A percentile compares a stretch with the other conserved stretches of the same genome.
Conservation (phyloP, 2,888 invertebrate species). For the Saturnia japonica region DNA sequence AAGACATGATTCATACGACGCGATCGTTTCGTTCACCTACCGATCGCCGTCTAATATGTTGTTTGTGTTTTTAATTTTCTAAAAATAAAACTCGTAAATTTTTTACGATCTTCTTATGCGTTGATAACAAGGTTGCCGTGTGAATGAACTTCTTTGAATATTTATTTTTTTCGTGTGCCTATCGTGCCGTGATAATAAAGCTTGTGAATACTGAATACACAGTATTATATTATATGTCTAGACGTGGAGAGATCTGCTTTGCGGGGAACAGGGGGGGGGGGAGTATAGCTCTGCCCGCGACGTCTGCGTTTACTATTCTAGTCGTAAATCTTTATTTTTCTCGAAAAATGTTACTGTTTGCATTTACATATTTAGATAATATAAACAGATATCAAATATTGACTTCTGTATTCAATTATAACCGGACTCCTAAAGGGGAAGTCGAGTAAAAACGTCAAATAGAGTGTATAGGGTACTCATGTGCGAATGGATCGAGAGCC, state of each 20-base stretch:
- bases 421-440: not conserved
- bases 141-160: constrained; percentile 15
- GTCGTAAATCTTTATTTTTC: not conserved
- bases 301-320: not conserved
- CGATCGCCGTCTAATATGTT: not conserved
- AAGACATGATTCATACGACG: not conserved
- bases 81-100: constrained; percentile 18
- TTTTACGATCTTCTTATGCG: constrained; percentile 18
- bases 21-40: not conserved
- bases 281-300: not conserved
- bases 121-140: constrained; percentile 19
- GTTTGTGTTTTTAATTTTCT: not conserved
- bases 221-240: not conserved
- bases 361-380: not conserved
- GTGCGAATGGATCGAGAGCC: not conserved
- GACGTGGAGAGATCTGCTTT: not conserved
- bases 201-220: not conserved
- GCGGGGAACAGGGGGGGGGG: not conserved
- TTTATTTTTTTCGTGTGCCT: constrained; percentile 5
- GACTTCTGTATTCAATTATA: not conserved
- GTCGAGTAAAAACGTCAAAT: not conserved
- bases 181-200: not conserved
- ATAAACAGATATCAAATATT: not conserved
- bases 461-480: not conserved
- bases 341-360: not conserved